These are phyloP conservation scores for Borostomias antarcticus DNA, from an alignment of 2,797 vertebrate genomes.

Conservation along the genomic window DNA sequence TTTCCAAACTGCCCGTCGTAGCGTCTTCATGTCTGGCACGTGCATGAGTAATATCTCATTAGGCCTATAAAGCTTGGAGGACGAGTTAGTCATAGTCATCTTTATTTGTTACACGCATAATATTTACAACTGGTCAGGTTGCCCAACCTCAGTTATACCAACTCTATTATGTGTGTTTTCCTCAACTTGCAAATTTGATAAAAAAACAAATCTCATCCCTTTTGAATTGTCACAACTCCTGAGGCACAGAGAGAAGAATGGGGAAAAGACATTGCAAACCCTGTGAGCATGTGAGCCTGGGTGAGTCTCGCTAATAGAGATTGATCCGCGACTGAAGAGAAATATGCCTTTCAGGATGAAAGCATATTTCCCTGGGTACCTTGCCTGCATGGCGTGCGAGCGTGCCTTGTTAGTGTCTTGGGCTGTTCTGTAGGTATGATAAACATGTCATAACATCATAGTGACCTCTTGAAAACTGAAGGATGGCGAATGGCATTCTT, in stretches of 20 bases:
- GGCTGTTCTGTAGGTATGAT: constrained; percentile 17
- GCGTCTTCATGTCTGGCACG: constrained; percentile 34
- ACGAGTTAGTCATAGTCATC: not conserved
- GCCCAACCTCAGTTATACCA: too few species aligned
- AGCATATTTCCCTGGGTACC: constrained; percentile 46
- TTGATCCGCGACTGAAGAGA: constrained; percentile 41
- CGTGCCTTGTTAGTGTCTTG: not conserved
- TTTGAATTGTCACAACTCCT: constrained; percentile 26
- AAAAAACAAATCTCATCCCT: constrained; percentile 10
- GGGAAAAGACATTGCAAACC: too few species aligned
- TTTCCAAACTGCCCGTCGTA: constrained; percentile 22
- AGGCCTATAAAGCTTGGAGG: constrained; percentile 31
- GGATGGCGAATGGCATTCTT: constrained; percentile 11
- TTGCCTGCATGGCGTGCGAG: constrained; percentile 25
- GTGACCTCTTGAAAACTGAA: constrained; percentile 17
- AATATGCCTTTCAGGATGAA: constrained; percentile 48
- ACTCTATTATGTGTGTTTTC: too few species aligned
- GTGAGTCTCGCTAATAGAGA: constrained; percentile 22
- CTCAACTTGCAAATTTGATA: too few species aligned
- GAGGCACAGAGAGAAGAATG: constrained; percentile 19
- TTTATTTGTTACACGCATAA: too few species aligned
- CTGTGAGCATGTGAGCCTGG: too few species aligned
- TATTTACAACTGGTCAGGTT: too few species aligned
- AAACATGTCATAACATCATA: constrained; percentile 49
- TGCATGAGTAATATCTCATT: constrained; percentile 57